Evolutionary conservation across 2,888 invertebrate genomes (phyloP).

Genomic region (Magallana nippona): DNA sequence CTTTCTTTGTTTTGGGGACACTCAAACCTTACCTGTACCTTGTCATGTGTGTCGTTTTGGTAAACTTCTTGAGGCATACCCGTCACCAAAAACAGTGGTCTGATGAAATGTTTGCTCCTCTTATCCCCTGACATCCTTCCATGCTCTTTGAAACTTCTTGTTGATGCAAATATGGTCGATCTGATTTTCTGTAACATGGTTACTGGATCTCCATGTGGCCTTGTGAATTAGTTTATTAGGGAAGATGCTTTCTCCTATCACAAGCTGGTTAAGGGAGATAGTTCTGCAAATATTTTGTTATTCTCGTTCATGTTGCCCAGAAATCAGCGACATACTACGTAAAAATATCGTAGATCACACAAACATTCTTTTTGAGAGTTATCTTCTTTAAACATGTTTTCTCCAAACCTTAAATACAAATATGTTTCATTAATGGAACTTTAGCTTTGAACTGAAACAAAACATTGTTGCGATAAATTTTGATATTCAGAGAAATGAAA

Average conservation of each 20-base stretch:
- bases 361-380: too few species aligned
- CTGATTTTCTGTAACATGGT: slow-evolving; percentile 50
- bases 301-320: slow-evolving; percentile 41
- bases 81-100: slow-evolving; percentile 32
- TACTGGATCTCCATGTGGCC: slow-evolving; percentile 54
- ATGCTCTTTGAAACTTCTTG: slow-evolving; percentile 34
- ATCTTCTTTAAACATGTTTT: too few species aligned
- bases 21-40: background rate
- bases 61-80: background rate
- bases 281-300: slow-evolving; percentile 49
- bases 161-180: slow-evolving; percentile 48
- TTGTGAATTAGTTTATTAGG: slow-evolving; percentile 55
- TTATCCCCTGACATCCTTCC: slow-evolving; percentile 15
- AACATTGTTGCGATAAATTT: too few species aligned
- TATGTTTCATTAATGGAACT: too few species aligned
- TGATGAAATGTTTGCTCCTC: slow-evolving; percentile 39
- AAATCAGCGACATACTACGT: too few species aligned
- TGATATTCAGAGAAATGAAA: too few species aligned
- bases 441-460: too few species aligned
- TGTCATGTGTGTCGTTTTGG: background rate
- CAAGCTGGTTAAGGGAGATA: slow-evolving; percentile 52
- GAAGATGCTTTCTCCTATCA: slow-evolving; percentile 55
- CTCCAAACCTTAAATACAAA: too few species aligned
- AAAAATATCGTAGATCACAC: too few species aligned
- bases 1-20: background rate